phyloP scores from a whole-genome alignment of 2,797 vertebrate genomes.

The Fistularia commersonii region DNA sequence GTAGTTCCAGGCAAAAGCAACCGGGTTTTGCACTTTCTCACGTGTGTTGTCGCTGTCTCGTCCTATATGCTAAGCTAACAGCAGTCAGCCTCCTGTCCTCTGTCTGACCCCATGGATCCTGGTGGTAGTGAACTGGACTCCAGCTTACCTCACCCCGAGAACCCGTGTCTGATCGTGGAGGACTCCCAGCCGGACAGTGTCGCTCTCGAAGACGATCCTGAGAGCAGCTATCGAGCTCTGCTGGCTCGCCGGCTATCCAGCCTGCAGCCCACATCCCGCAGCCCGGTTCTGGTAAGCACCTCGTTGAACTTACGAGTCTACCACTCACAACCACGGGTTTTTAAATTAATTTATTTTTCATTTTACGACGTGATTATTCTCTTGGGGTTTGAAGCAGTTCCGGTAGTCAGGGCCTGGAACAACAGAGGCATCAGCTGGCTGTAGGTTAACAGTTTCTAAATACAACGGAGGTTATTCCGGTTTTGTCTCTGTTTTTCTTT shows the following conservation, averaged over 20 bases:
- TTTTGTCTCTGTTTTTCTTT: too few species aligned
- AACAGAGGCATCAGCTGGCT: too few species aligned
- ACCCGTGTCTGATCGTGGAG: slow-evolving; percentile 88
- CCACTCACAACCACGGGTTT: neutral
- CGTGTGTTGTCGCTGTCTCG: neutral
- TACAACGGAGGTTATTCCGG: too few species aligned
- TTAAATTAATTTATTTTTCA: too few species aligned
- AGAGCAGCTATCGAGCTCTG: slow-evolving; percentile 79
- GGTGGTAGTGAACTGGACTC: slow-evolving; percentile 81
- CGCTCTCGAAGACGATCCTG: slow-evolving; percentile 79
- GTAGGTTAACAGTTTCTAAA: too few species aligned
- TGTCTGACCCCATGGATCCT: slow-evolving; percentile 78
- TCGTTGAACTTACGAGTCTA: fast-evolving
- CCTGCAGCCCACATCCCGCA: slow-evolving; percentile 77
- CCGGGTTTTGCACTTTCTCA: slow-evolving; percentile 7
- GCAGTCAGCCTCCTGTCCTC: slow-evolving; percentile 7
- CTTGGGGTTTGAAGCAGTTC: too few species aligned
- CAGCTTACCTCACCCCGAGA: slow-evolving; percentile 83
- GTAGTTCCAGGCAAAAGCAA: neutral
- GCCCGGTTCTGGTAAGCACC: slow-evolving; percentile 82
- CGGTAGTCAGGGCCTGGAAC: too few species aligned
- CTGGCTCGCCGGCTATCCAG: slow-evolving; percentile 78
- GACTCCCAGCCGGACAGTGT: slow-evolving; percentile 89
- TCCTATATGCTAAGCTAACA: slow-evolving; percentile 15
- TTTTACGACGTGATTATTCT: too few species aligned